Conservation (phyloP, 2,113 vertebrate species). For the Micronisus gabar region DNA sequence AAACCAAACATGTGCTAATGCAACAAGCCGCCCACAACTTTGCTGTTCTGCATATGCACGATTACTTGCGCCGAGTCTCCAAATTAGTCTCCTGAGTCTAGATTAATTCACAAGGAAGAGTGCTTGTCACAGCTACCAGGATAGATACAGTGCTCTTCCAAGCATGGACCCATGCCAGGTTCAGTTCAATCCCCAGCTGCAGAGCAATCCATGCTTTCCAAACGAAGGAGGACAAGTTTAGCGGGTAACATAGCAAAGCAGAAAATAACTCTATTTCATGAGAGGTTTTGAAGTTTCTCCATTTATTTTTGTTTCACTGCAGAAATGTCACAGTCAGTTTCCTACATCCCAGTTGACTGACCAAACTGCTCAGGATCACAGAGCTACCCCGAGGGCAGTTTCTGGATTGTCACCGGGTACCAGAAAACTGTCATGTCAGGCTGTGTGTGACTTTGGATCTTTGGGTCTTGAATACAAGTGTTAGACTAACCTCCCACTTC, state of each 20-base stretch:
- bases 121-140: background rate
- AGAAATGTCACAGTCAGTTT: background rate
- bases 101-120: background rate
- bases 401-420: conserved; percentile 35
- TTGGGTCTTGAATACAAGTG: background rate
- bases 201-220: background rate
- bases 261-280: conserved; percentile 6
- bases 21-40: background rate
- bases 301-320: background rate
- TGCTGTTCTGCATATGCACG: background rate
- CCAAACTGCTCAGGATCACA: background rate
- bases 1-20: background rate
- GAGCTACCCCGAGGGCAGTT: background rate
- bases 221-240: background rate
- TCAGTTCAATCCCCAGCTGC: background rate
- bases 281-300: background rate
- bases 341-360: background rate
- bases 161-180: background rate
- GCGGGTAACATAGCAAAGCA: background rate
- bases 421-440: conserved; percentile 38
- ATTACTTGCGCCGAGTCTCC: background rate
- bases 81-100: background rate
- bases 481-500: background rate
- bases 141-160: background rate
- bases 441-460: background rate